phyloP scores from a whole-genome alignment of 2,888 invertebrate genomes.

The Hypomecis atomaria region DNA sequence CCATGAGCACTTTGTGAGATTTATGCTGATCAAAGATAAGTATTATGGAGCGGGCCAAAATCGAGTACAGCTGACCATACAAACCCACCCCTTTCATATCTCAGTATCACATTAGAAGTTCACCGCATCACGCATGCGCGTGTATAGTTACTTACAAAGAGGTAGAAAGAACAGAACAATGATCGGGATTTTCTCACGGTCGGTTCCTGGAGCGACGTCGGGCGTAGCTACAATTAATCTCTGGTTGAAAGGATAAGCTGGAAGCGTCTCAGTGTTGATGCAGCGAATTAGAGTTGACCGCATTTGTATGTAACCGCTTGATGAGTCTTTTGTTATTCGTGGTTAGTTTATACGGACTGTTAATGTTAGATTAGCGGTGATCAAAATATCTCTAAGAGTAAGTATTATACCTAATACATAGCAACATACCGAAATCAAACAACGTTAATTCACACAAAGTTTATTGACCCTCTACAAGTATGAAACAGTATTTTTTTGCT shows the following conservation, averaged over 20 bases:
- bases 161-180: slow-evolving; percentile 55
- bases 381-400: no score
- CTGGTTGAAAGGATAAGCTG: slow-evolving; percentile 44
- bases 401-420: no score
- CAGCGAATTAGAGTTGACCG: slow-evolving; percentile 25
- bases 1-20: no score
- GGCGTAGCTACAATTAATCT: slow-evolving; percentile 51
- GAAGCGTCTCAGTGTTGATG: slow-evolving; percentile 39
- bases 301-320: slow-evolving; percentile 28
- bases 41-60: no score
- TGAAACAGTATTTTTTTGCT: no score
- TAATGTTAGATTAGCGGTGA: background rate
- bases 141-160: slow-evolving; percentile 7
- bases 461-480: no score
- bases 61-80: no score
- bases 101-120: slow-evolving; percentile 19
- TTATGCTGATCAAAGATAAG: no score
- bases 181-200: slow-evolving; percentile 63
- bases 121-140: slow-evolving; percentile 43
- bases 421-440: no score
- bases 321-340: slow-evolving; percentile 20
- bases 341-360: slow-evolving; percentile 7
- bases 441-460: no score
- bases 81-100: no score
- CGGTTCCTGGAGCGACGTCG: slow-evolving; percentile 42